Conservation (phyloP, 2,113 vertebrate species). For the Tyrannus savana region DNA sequence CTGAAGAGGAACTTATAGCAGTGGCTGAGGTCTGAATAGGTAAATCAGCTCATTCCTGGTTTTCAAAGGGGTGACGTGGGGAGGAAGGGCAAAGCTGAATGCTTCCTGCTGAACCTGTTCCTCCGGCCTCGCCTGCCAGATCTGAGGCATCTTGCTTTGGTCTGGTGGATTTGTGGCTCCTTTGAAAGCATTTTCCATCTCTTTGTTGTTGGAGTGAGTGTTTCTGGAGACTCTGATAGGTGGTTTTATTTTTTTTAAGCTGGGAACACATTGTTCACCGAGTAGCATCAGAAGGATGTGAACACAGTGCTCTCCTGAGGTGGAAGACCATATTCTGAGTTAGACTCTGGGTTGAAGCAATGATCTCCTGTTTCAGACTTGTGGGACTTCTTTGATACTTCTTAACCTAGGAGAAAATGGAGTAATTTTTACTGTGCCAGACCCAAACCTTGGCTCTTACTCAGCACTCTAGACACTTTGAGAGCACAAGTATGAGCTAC, state of each 20-base stretch:
- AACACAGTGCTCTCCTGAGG: background rate
- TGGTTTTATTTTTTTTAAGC: background rate
- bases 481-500: background rate
- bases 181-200: slow-evolving; percentile 31
- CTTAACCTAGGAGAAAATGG: background rate
- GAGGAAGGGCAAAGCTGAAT: slow-evolving; percentile 15
- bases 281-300: background rate
- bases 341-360: background rate
- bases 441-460: background rate
- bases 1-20: background rate
- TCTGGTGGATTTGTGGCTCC: slow-evolving; percentile 13
- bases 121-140: background rate
- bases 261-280: background rate
- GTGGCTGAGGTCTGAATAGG: background rate
- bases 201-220: background rate
- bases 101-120: slow-evolving; percentile 61
- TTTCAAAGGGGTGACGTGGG: background rate
- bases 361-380: background rate
- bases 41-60: slow-evolving; percentile 6
- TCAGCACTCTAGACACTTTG: background rate
- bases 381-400: background rate
- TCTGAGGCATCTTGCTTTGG: background rate
- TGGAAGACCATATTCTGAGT: background rate
- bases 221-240: background rate
- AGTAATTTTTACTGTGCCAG: background rate